Evolutionary conservation across 2,888 invertebrate genomes (phyloP), one percentile per base, ranked within the genome.

Genomic region (Drosophila pseudotalamancana): DNA sequence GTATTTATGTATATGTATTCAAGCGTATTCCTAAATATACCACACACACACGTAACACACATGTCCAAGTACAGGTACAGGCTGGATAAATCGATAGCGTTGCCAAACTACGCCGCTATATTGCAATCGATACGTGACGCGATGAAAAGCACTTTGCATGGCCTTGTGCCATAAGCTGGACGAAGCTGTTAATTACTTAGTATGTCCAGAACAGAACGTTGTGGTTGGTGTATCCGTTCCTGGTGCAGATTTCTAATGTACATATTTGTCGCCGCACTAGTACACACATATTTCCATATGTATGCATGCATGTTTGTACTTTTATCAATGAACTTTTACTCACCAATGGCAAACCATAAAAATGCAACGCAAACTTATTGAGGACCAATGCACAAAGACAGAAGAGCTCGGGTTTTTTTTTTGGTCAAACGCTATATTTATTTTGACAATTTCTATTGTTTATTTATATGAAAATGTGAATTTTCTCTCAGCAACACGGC

Each of bases 311-410:
- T 56, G 51, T 35, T 14, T 49, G 49, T 62, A 69, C 51, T 66
- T 72, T 73, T 63, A 67, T 86, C 77, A 78, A 73, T 82, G 75
- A 85, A 83, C 83, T 75, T 88, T 76, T 90, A 89, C 89, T 89
- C 82, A 89, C 89, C 89, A 85, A 70, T 51, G 69, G 71, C 60
- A 82, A 87, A 77, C 79, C 83, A 85, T 81, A 79, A 77, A 88
- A 83, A 76, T 55, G 79, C 75, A 84, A 88, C 63, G 75, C 50
- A 86, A 85, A 72, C 72, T 72, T 66, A 82, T 78, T 82, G 74
- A 64, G 77, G 79, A 69, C 75, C 74, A 81, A 88, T 81, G 83
- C 88, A 85, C 82, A 90, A 85, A 76, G 75, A 82, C 80, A 84
- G 71, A 63, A 65, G 54, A 39, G 56, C 66, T 81, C 53, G 69